Percentiles rank a stretch among this genome's conserved stretches.
Evolutionary conservation across 2,113 vertebrate species (phyloP).

Genomic region (Crotophaga sulcirostris): DNA sequence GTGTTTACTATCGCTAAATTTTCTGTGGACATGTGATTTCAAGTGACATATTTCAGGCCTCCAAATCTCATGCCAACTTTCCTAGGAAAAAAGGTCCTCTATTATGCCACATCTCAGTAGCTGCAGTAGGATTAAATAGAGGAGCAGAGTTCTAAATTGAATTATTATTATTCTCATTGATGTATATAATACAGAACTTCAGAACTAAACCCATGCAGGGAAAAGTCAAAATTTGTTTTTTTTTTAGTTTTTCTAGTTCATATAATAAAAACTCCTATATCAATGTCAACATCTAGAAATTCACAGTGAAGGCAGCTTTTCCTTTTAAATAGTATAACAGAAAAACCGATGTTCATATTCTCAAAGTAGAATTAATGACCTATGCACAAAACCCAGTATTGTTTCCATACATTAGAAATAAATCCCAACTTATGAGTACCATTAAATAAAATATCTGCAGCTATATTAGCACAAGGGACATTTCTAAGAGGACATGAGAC

Average conservation of each 20-base stretch:
- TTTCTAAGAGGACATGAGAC: neutral
- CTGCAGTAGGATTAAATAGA: neutral
- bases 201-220: neutral
- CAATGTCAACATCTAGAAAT: neutral
- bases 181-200: neutral
- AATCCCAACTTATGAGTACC: neutral
- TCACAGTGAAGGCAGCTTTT: neutral
- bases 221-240: neutral
- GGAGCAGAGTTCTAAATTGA: neutral
- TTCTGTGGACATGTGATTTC: neutral
- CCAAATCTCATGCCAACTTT: neutral
- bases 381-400: neutral
- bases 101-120: neutral
- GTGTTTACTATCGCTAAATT: neutral
- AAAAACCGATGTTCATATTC: neutral
- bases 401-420: slow-evolving; percentile 8
- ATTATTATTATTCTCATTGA: neutral
- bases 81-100: neutral
- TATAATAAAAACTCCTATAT: neutral
- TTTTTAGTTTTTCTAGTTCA: neutral
- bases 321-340: neutral
- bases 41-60: neutral
- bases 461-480: neutral
- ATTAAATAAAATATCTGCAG: slow-evolving; percentile 17
- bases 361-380: slow-evolving; percentile 7